Base-by-base conservation (phyloP, 2,113 vertebrate genomes). In the Ornithorhynchus anatinus region DNA sequence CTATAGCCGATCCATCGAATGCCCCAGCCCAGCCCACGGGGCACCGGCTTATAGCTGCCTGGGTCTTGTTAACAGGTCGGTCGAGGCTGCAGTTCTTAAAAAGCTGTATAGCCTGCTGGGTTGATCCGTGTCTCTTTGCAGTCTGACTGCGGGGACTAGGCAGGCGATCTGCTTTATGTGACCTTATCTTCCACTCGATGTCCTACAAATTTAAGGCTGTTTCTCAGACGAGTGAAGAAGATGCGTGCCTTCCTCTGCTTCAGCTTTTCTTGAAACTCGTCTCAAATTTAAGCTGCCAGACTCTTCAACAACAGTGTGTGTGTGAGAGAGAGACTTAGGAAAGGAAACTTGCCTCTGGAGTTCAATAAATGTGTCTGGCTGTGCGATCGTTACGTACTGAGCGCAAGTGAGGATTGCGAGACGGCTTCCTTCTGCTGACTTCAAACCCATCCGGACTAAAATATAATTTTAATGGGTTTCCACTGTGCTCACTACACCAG, bases 371-470 rank as follows among this genome's bases (percentile, higher is more conserved):
- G 63, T n/a, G n/a, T n/a, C n/a, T n/a, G n/a, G n/a, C n/a, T n/a
- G n/a, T n/a, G n/a, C n/a, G n/a, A n/a, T n/a, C 77, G 80, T 73
- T 85, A 77, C 86, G 71, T 79, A 54, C 82, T 66, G 82, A 86
- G 58, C 72, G 51, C 75, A 81, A 44, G 60, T 29, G 80, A 82
- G 75, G 82, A 77, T 75, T 75, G 58, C 75, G 77, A 47, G 70
- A 59, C 86, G 86, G 75, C 71, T 83, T 54, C 35, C 25, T 80
- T 44, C 72, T 75, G 74, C 64, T 66, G 80, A 81, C 80, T 86
- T 53, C 85, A 84, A 85, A 80, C 84, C 77, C 82, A 80, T 84
- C 84, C 86, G 86, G 82, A 77, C 69, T 86, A 85, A 83, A 85
- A 70, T 81, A 75, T 81, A 75, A 33, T 81, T 79, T 82, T 85